Percentiles rank a stretch among this genome's conserved stretches.
These are phyloP conservation scores for Passer montanus DNA, from an alignment of 2,113 vertebrate genomes.

Conservation along the genomic window DNA sequence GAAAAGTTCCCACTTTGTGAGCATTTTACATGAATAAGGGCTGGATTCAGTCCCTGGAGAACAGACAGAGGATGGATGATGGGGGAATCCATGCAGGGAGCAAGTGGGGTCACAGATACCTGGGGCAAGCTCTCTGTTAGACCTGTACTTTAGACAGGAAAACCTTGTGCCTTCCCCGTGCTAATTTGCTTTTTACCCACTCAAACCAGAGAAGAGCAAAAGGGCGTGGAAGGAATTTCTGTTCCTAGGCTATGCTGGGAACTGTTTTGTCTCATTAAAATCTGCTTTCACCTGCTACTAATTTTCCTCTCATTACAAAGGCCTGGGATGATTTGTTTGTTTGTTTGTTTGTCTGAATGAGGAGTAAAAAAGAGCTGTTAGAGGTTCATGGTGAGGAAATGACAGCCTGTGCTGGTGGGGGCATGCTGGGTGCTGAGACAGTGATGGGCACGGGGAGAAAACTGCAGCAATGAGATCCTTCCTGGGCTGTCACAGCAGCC, in stretches of 20 bases:
- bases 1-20: background rate
- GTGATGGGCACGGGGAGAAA: background rate
- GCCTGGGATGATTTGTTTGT: background rate
- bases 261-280: conserved; percentile 51
- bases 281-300: conserved; percentile 60
- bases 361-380: background rate
- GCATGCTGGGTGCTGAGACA: background rate
- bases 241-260: background rate
- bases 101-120: background rate
- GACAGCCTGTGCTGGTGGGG: background rate
- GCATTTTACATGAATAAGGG: background rate
- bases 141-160: background rate
- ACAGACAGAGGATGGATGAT: background rate
- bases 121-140: background rate
- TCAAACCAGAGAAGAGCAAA: background rate
- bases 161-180: background rate
- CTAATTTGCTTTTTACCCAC: background rate
- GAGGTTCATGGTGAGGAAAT: background rate
- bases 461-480: background rate
- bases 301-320: conserved; percentile 53
- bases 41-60: accelerated
- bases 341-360: background rate
- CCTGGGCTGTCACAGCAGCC: background rate
- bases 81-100: background rate
- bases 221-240: background rate